These are phyloP conservation scores for Malurus elegans DNA, from an alignment of 2,113 vertebrate genomes.

Conservation along the genomic window DNA sequence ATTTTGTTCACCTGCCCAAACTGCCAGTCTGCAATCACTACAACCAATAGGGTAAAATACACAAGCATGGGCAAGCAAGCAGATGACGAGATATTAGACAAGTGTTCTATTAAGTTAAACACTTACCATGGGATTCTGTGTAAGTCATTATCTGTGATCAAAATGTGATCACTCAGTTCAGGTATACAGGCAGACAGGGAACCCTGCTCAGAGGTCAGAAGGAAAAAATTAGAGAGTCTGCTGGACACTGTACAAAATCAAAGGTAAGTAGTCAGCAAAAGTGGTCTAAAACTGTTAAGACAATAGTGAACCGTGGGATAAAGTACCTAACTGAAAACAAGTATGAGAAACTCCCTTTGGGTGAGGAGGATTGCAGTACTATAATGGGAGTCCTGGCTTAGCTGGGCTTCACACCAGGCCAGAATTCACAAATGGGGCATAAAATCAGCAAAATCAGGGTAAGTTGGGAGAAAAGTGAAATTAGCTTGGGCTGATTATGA, in stretches of 20 bases:
- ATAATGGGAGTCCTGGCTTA: neutral
- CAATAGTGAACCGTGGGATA: neutral
- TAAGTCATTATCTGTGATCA: neutral
- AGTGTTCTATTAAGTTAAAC: neutral
- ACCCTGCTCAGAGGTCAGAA: neutral
- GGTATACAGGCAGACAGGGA: neutral
- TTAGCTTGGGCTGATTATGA: neutral
- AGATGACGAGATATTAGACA: neutral
- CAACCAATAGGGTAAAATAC: neutral
- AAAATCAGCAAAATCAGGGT: neutral
- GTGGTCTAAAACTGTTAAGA: neutral
- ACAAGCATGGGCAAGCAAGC: neutral
- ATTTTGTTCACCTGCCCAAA: neutral
- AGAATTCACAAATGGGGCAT: neutral
- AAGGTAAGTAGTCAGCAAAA: neutral
- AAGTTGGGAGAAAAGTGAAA: neutral
- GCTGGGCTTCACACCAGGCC: neutral
- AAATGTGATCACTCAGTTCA: neutral
- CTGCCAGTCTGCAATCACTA: neutral
- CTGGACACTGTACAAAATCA: neutral
- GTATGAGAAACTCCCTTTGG: neutral
- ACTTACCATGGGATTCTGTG: accelerated
- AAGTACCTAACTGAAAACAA: neutral
- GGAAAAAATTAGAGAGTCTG: neutral
- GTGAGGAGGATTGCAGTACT: neutral